phyloP scores from a whole-genome alignment of 2,797 vertebrate species.

The Phoeniculus purpureus region DNA sequence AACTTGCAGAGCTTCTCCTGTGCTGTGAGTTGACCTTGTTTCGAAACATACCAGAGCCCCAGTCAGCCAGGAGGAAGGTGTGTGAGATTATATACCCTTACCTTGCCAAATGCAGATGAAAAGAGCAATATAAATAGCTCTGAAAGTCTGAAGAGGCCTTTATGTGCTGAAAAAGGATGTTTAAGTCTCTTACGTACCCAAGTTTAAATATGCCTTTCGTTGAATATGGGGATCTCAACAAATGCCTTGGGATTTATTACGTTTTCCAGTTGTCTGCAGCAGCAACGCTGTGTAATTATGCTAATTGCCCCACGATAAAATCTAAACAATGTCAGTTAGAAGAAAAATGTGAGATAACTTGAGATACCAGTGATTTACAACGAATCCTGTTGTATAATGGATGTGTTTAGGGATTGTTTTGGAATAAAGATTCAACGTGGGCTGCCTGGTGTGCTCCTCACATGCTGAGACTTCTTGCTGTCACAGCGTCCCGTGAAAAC shows the following conservation, averaged over 20 bases:
- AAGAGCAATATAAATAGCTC: neutral
- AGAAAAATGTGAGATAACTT: neutral
- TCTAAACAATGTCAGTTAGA: slow-evolving; percentile 9
- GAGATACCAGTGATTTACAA: slow-evolving; percentile 30
- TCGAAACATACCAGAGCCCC: neutral
- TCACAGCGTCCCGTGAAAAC: neutral
- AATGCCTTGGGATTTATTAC: neutral
- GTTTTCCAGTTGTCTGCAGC: slow-evolving; percentile 16
- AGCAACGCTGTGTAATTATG: slow-evolving; percentile 45
- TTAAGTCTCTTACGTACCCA: neutral
- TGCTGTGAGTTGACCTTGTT: neutral
- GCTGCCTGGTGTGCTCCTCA: neutral
- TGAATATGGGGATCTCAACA: neutral
- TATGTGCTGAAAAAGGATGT: slow-evolving; percentile 7
- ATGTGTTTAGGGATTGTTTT: neutral
- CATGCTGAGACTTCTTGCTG: neutral
- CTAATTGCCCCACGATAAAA: slow-evolving; percentile 59
- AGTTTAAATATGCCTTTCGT: slow-evolving; percentile 9
- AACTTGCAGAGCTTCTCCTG: neutral
- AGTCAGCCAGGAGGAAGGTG: neutral
- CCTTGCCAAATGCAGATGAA: slow-evolving; percentile 18
- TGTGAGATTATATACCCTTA: neutral
- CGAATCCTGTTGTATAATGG: neutral
- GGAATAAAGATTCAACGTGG: neutral
- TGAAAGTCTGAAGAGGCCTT: neutral